Percentiles rank a stretch among this genome's conserved stretches.
Evolutionary conservation across 1,140 invertebrate genomes (phyloP).

Genomic region (Yoshiicerus persimilis): DNA sequence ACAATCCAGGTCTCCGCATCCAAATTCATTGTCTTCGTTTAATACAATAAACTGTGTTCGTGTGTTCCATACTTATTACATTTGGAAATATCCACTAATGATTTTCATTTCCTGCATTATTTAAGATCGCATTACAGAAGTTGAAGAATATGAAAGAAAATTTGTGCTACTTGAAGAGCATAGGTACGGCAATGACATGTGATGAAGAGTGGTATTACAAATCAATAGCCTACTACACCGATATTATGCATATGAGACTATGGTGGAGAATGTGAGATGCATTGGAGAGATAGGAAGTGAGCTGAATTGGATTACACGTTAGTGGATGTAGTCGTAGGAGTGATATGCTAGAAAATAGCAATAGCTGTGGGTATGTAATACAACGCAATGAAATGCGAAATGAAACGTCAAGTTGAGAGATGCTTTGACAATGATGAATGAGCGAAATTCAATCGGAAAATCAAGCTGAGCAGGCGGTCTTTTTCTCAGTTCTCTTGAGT

Average conservation of each 20-base stretch:
- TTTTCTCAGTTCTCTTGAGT: slow-evolving; percentile 30
- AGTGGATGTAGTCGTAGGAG: not conserved
- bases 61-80: too few species aligned
- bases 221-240: not conserved
- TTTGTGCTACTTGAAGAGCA: too few species aligned
- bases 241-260: not conserved
- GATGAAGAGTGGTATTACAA: too few species aligned
- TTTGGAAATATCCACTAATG: too few species aligned
- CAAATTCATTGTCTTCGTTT: too few species aligned
- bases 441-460: slow-evolving; percentile 45
- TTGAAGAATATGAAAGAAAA: too few species aligned
- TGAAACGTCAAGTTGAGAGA: slow-evolving; percentile 41
- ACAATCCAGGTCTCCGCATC: too few species aligned
- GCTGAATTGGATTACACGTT: not conserved
- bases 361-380: not conserved
- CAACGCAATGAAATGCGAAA: slow-evolving; percentile 25
- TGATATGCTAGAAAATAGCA: not conserved
- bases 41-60: too few species aligned
- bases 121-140: too few species aligned
- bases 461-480: slow-evolving; percentile 45
- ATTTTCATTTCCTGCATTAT: too few species aligned
- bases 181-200: too few species aligned
- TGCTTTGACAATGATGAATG: slow-evolving; percentile 43
- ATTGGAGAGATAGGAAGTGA: not conserved
- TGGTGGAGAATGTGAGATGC: not conserved